These are phyloP conservation scores for Euplagia quadripunctaria DNA, from an alignment of 2,888 invertebrate genomes.

Conservation along the genomic window DNA sequence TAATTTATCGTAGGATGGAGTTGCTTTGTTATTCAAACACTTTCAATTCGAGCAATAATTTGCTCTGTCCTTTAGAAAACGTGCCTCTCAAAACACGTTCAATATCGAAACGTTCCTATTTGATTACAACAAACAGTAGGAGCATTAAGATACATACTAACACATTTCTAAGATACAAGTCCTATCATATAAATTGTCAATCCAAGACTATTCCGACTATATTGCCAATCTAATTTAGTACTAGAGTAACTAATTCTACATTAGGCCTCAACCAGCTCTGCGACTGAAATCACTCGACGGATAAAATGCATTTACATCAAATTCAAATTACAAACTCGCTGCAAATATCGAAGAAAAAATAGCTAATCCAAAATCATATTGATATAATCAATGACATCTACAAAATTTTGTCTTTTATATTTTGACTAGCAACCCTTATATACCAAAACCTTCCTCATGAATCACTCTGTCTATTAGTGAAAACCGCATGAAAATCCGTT, in stretches of 20 bases:
- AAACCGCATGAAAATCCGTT: too few relatives aligned
- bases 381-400: too few relatives aligned
- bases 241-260: background rate
- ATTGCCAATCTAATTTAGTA: background rate
- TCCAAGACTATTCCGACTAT: background rate
- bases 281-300: background rate
- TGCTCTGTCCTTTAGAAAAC: background rate
- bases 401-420: too few relatives aligned
- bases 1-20: background rate
- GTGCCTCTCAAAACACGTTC: background rate
- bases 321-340: background rate
- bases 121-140: constrained; percentile 2
- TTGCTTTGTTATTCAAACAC: background rate
- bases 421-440: too few relatives aligned
- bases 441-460: too few relatives aligned
- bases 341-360: background rate
- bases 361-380: too few relatives aligned
- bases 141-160: background rate
- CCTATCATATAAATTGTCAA: background rate
- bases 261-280: background rate
- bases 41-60: background rate
- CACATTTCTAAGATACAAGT: background rate
- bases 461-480: too few relatives aligned
- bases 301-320: background rate
- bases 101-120: background rate